These are phyloP conservation scores for Aleiodes testaceus DNA, from an alignment of 2,888 invertebrate species.

Conservation along the genomic window DNA sequence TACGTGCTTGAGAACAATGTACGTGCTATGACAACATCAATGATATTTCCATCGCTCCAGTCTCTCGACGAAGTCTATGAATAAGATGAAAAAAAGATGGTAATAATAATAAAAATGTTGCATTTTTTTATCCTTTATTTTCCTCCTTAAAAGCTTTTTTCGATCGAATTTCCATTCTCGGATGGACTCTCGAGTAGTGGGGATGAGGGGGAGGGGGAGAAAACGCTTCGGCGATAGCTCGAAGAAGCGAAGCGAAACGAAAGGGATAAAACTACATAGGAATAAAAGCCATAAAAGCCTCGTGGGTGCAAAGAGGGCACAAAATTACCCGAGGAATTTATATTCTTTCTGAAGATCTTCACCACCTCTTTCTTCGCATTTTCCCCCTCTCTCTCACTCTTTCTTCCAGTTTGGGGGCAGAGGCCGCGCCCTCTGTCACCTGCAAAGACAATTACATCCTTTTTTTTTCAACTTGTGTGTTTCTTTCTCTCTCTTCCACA, in stretches of 20 bases:
- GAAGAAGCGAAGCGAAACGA: conserved; percentile 9
- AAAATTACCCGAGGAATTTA: conserved; percentile 32
- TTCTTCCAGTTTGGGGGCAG: neutral
- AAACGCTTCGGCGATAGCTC: neutral
- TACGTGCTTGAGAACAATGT: too few relatives aligned
- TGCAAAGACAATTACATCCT: conserved; percentile 24
- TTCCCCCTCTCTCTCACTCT: neutral
- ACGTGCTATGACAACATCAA: too few relatives aligned
- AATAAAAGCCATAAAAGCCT: conserved; percentile 31
- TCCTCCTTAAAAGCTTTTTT: conserved; percentile 28
- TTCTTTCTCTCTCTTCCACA: neutral
- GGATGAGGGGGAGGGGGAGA: neutral
- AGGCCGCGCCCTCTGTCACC: conserved; percentile 8
- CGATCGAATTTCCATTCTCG: conserved; percentile 33
- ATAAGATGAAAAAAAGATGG: too few relatives aligned
- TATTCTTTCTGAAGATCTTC: conserved; percentile 22
- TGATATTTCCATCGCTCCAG: too few relatives aligned
- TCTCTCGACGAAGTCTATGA: too few relatives aligned
- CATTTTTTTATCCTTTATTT: neutral
- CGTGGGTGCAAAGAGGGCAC: conserved; percentile 30
- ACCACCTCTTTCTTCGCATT: neutral
- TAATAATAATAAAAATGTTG: neutral
- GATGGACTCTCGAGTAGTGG: conserved; percentile 15
- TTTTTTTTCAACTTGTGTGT: neutral
- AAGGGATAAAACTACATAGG: conserved; percentile 23